Evolutionary conservation across 2,888 invertebrate species (phyloP), one percentile per base, ranked within the genome.

Genomic region (Agrotis segetum): DNA sequence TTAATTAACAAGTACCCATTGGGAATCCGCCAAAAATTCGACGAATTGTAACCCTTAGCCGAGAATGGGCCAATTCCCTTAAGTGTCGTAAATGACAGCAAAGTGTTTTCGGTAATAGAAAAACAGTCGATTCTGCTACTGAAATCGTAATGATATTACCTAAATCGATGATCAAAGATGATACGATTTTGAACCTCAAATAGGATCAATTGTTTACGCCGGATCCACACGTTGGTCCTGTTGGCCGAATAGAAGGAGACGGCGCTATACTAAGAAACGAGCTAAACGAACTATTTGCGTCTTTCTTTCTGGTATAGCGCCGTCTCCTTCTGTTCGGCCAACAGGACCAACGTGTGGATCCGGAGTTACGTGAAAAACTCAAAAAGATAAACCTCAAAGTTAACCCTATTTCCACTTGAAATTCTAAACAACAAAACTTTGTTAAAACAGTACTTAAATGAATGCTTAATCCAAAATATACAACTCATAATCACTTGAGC

Each of bases 81-180:
- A 77, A 74, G 71, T 40, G 77, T 56, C 61, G 53, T 56, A 61
- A 74, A 55, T 55, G 77, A 49, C 19, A 13, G 34, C 70, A 70
- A 77, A 74, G 61, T 74, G 74, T 70, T 74, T 74, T 56, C 56
- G 21, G 71, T 77, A 77, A 77, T 61, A 61, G 74, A 77, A 77
- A 74, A 70, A 70, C 49, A 55, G 53, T 19, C 77, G n/a, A 77
- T 77, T 14, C 49, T 55, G 16, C 55, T 56, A 56, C 61, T 70
- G 52, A 69, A 60, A 59, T 49, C 52, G 60, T 60, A 77, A 55
- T 74, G 70, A 34, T 49, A 68, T 75, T 68, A 50, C 58, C 5
- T 17, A 34, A 47, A 55, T 58, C 17, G 56, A 17, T n/a, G 19
- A 24, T 67, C 52, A 52, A 21, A 24, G 34, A 40, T 47, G 56